A percentile compares a stretch with the other conserved stretches of the same genome.
These are phyloP conservation scores for Patagioenas fasciata DNA, from an alignment of 2,113 vertebrate genomes.

Conservation along the genomic window DNA sequence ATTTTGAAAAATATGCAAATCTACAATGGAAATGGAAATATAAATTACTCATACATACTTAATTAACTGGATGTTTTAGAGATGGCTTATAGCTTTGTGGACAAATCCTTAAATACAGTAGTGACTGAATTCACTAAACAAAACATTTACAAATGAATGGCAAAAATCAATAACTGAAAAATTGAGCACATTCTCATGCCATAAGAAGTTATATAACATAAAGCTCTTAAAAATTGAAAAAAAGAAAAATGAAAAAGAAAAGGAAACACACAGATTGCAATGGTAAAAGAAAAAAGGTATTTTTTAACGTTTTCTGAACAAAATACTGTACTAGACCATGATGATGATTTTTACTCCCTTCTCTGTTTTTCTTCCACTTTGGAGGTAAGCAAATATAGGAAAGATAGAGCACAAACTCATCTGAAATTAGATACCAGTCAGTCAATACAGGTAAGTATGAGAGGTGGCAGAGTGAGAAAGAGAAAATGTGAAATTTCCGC, in stretches of 20 bases:
- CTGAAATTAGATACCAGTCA: not conserved
- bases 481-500: not conserved
- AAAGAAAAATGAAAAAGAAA: not conserved
- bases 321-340: not conserved
- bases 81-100: not conserved
- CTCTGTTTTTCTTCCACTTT: not conserved
- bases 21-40: not conserved
- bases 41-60: not conserved
- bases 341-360: not conserved
- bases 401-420: not conserved
- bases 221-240: not conserved
- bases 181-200: not conserved
- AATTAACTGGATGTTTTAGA: not conserved
- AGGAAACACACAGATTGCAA: not conserved
- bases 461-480: not conserved
- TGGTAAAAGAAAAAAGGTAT: rapidly evolving
- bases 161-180: not conserved
- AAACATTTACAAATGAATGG: not conserved
- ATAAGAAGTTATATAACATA: not conserved
- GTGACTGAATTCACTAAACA: not conserved
- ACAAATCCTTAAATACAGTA: not conserved
- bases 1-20: not conserved
- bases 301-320: not conserved
- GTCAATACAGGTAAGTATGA: not conserved
- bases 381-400: not conserved